A percentile compares a stretch with the other conserved stretches of the same genome.
Evolutionary conservation across 2,888 invertebrate species (phyloP).

Genomic region (Andricus quercusramuli): DNA sequence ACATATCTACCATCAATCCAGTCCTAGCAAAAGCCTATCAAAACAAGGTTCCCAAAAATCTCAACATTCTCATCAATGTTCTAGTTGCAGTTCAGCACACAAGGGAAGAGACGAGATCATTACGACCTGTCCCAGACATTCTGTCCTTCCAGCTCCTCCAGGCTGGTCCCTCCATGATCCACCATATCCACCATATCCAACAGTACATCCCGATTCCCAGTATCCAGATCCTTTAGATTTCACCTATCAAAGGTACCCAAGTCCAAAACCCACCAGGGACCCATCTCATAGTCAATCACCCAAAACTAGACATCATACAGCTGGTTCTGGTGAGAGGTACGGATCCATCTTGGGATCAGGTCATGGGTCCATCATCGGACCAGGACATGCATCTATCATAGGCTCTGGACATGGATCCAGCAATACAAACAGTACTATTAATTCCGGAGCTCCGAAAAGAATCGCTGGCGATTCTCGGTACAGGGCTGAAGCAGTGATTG

Average conservation of each 20-base stretch:
- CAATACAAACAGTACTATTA: constrained; percentile 61
- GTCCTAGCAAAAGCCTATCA: constrained; percentile 41
- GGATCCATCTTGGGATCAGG: constrained; percentile 69
- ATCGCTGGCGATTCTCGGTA: constrained; percentile 73
- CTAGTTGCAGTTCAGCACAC: constrained; percentile 66
- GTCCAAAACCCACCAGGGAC: constrained; percentile 60
- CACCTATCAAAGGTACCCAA: constrained; percentile 69
- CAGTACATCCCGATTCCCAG: constrained; percentile 49
- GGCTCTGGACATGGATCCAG: constrained; percentile 60
- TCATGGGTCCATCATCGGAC: constrained; percentile 54
- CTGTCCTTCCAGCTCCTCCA: constrained; percentile 72
- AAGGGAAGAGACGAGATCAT: constrained; percentile 62
- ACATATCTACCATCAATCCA: constrained; percentile 53
- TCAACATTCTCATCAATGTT: constrained; percentile 63
- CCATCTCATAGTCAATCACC: constrained; percentile 44
- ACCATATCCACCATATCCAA: constrained; percentile 56
- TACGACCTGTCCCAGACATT: constrained; percentile 59
- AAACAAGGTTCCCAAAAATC: constrained; percentile 56
- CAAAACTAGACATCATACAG: constrained; percentile 54
- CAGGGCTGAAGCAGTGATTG: constrained; percentile 83
- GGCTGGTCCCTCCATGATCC: constrained; percentile 71
- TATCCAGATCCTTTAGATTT: constrained; percentile 65
- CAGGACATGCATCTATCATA: constrained; percentile 56
- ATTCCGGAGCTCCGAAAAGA: constrained; percentile 63
- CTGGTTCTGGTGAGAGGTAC: constrained; percentile 72